Evolutionary conservation across 1,140 invertebrate species (phyloP).

Genomic region (Drosophila ercepeae): DNA sequence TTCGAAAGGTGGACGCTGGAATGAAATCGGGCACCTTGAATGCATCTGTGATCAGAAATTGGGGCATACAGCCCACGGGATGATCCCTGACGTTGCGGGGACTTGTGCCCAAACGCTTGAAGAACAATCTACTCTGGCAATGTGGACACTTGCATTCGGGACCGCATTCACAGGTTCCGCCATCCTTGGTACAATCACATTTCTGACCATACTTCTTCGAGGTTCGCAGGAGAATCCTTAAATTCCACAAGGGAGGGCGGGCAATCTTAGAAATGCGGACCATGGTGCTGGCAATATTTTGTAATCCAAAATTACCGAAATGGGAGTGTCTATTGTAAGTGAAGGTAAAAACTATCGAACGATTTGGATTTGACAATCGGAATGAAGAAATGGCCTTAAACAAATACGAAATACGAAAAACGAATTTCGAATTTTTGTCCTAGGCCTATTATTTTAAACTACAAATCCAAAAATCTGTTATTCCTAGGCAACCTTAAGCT

Average conservation of each 20-base stretch:
- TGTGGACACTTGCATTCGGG: background rate
- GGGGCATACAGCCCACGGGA: constrained; percentile 4
- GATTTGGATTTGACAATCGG: background rate
- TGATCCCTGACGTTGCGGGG: constrained; percentile 4
- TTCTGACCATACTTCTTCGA: background rate
- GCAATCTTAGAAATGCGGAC: background rate
- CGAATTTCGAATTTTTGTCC: background rate
- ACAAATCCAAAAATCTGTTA: background rate
- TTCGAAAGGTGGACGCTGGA: background rate
- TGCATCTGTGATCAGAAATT: background rate
- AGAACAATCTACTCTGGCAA: background rate
- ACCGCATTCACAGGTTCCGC: background rate
- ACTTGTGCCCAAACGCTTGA: constrained; percentile 3
- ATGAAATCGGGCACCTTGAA: constrained; percentile 35
- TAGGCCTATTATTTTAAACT: background rate
- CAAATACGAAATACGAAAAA: too few relatives aligned
- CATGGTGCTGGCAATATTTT: background rate
- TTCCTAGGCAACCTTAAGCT: constrained; percentile 1
- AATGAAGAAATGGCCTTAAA: background rate
- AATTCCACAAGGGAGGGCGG: background rate
- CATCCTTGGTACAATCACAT: background rate
- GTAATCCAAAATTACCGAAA: too few relatives aligned
- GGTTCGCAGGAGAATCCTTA: background rate
- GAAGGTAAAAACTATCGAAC: background rate
- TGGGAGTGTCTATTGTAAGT: too few relatives aligned